phyloP scores from a whole-genome alignment of 2,888 invertebrate species.

The Psylliodes chrysocephalus region DNA sequence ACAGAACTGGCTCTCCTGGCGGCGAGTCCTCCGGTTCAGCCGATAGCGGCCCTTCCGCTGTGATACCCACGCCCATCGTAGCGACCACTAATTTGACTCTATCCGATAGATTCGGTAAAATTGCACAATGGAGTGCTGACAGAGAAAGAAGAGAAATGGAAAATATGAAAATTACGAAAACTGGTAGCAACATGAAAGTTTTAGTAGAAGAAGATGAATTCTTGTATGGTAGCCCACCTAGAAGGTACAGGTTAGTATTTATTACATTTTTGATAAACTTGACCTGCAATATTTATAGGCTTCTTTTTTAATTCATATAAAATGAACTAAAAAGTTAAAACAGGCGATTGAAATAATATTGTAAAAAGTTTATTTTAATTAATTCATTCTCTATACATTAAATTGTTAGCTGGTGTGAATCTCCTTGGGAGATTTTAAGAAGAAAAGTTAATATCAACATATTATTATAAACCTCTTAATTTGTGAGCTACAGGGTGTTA shows the following conservation, averaged over 20 bases:
- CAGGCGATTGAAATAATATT: too few species aligned
- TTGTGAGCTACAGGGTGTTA: too few species aligned
- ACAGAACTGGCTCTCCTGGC: conserved; percentile 64
- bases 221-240: conserved; percentile 67
- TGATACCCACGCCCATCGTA: conserved; percentile 71
- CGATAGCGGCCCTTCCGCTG: conserved; percentile 68
- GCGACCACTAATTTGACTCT: conserved; percentile 75
- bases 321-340: too few species aligned
- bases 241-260: conserved; percentile 65
- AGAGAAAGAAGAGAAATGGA: conserved; percentile 79
- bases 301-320: too few species aligned
- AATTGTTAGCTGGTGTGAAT: too few species aligned
- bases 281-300: too few species aligned
- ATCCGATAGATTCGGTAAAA: conserved; percentile 89
- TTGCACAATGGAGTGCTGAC: conserved; percentile 91
- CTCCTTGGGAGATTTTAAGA: too few species aligned
- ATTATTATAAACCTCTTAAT: too few species aligned
- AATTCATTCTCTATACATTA: too few species aligned
- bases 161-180: conserved; percentile 87
- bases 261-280: too few species aligned
- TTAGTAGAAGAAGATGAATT: conserved; percentile 74
- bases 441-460: too few species aligned
- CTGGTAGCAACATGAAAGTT: conserved; percentile 79
- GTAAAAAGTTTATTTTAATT: too few species aligned
- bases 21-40: conserved; percentile 72